Percentiles rank a stretch among this genome's conserved stretches.
These are phyloP conservation scores for Plebejus melissa DNA, from an alignment of 2,888 invertebrate species.

Conservation along the genomic window DNA sequence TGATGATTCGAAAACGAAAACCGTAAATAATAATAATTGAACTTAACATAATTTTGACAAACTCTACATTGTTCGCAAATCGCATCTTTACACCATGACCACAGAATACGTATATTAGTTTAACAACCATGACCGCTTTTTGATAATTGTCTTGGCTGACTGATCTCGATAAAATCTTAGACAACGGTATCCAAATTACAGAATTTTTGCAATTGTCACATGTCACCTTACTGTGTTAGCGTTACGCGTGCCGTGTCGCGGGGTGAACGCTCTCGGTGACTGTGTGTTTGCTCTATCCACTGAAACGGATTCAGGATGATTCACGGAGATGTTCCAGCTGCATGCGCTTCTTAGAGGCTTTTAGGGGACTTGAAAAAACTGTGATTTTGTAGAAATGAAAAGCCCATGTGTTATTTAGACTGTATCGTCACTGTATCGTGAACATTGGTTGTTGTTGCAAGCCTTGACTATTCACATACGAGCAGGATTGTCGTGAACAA, in stretches of 20 bases:
- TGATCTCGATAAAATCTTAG: neutral
- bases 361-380: neutral
- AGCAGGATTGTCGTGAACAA: too few relatives aligned
- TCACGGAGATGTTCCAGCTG: neutral
- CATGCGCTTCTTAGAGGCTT: neutral
- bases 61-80: neutral
- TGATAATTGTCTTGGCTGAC: constrained; percentile 4
- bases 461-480: too few relatives aligned
- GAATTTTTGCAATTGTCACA: constrained; percentile 16
- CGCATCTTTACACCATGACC: neutral
- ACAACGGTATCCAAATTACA: constrained; percentile 14
- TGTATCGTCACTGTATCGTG: too few relatives aligned
- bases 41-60: neutral
- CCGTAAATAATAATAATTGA: neutral
- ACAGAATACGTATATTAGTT: too few relatives aligned
- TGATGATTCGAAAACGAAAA: neutral
- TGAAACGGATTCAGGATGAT: constrained; percentile 26
- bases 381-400: neutral
- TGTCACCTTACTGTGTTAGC: constrained; percentile 40
- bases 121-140: neutral
- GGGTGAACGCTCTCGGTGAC: constrained; percentile 64
- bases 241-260: constrained; percentile 60
- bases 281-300: constrained; percentile 42
- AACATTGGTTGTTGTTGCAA: neutral
- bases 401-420: neutral